Percentiles rank a stretch among this genome's conserved stretches.
Evolutionary conservation across 2,797 vertebrate species (phyloP).

Genomic region (Stomatorhinus walkeri): DNA sequence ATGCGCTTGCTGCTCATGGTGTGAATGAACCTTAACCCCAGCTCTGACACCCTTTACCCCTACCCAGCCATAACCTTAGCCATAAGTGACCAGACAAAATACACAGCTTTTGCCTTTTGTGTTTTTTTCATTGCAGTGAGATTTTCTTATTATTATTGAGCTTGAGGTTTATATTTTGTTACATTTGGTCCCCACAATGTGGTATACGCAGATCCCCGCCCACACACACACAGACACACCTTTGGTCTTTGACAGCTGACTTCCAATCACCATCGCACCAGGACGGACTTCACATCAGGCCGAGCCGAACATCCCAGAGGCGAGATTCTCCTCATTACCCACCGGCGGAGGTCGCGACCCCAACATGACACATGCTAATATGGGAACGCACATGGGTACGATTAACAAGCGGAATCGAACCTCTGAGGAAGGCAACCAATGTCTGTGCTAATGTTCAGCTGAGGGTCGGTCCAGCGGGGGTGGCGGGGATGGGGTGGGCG

Average conservation of each 20-base stretch:
- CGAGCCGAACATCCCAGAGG: neutral
- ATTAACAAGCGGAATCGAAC: neutral
- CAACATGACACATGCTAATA: slow-evolving; percentile 11
- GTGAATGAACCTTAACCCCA: neutral
- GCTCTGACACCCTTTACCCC: neutral
- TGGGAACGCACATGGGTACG: neutral
- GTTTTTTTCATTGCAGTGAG: neutral
- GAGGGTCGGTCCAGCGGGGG: neutral
- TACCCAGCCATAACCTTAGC: neutral
- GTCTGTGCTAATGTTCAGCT: slow-evolving; percentile 7
- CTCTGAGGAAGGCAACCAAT: neutral
- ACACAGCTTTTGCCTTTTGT: neutral
- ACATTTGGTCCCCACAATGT: neutral
- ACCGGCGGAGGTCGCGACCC: neutral
- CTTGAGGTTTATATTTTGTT: neutral
- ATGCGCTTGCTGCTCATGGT: neutral
- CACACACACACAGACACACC: slow-evolving; percentile 18
- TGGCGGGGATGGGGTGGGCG: neutral
- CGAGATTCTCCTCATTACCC: neutral
- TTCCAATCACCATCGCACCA: slow-evolving; percentile 31
- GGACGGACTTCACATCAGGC: neutral
- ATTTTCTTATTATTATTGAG: neutral
- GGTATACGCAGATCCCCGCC: neutral
- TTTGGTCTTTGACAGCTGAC: slow-evolving; percentile 15
- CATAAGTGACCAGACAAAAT: neutral